phyloP scores from a whole-genome alignment of 2,113 vertebrate genomes.

The Panurus biarmicus region DNA sequence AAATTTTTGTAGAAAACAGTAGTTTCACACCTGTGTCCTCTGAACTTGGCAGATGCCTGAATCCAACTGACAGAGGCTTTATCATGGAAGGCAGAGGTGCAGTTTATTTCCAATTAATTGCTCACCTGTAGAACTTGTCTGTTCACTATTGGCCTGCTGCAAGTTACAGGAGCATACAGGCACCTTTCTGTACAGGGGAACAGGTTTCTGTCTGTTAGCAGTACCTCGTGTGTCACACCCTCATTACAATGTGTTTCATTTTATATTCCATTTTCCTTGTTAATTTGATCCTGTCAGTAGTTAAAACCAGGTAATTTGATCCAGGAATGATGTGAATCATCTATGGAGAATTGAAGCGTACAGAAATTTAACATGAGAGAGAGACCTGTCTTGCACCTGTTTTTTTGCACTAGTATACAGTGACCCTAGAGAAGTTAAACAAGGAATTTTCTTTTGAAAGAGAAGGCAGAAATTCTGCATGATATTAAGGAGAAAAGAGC shows the following conservation, averaged over 20 bases:
- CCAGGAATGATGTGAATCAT: slow-evolving; percentile 34
- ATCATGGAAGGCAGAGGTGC: not conserved
- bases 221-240: not conserved
- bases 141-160: not conserved
- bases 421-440: slow-evolving; percentile 20
- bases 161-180: not conserved
- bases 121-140: not conserved
- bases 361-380: slow-evolving; percentile 27
- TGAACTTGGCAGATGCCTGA: not conserved
- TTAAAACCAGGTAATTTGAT: slow-evolving; percentile 56
- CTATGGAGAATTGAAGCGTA: slow-evolving; percentile 30
- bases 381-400: slow-evolving; percentile 16
- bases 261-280: slow-evolving; percentile 39
- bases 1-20: not conserved
- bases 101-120: not conserved
- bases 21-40: not conserved
- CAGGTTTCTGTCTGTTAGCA: not conserved
- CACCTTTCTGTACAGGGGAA: not conserved
- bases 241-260: slow-evolving; percentile 46
- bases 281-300: slow-evolving; percentile 46
- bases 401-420: slow-evolving; percentile 19
- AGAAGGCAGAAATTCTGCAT: slow-evolving; percentile 27
- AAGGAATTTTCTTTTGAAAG: slow-evolving; percentile 31
- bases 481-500: slow-evolving; percentile 33
- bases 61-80: not conserved